Evolutionary conservation across 2,113 vertebrate genomes (phyloP).

Genomic region (Pimephales promelas): DNA sequence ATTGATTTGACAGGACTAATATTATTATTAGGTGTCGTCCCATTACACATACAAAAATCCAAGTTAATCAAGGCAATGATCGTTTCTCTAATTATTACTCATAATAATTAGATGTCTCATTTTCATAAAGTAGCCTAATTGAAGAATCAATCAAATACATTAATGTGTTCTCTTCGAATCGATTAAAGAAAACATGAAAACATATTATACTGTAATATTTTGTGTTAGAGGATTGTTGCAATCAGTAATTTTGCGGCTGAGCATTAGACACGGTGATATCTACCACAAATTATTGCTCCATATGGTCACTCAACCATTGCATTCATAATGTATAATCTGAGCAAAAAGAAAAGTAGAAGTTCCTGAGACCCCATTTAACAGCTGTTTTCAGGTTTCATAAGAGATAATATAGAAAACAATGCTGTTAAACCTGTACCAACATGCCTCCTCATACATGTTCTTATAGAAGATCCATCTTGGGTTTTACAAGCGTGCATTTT

Average conservation of each 20-base stretch:
- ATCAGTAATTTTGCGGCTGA: not conserved
- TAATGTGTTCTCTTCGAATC: not conserved
- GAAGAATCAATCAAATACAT: not conserved
- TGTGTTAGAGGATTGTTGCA: not conserved
- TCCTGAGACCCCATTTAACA: conserved; percentile 31
- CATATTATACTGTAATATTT: not conserved
- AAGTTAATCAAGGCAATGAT: not conserved
- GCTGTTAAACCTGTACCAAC: conserved; percentile 54
- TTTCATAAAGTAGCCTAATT: not conserved
- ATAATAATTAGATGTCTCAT: not conserved
- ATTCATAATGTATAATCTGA: not conserved
- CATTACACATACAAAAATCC: not conserved
- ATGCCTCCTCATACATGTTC: not conserved
- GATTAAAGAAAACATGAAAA: not conserved
- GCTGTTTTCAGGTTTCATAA: conserved; percentile 60
- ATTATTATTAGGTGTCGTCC: no score
- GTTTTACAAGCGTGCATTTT: conserved; percentile 32
- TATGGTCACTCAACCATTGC: not conserved
- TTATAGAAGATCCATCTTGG: conserved; percentile 13
- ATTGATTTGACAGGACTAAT: no score
- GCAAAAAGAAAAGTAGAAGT: not conserved
- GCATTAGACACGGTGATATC: not conserved
- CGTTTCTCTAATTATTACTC: no score
- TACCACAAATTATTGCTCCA: not conserved
- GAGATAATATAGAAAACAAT: conserved; percentile 32